Conservation (phyloP, 2,888 invertebrate genomes). For the Caenorhabditis virilis region DNA sequence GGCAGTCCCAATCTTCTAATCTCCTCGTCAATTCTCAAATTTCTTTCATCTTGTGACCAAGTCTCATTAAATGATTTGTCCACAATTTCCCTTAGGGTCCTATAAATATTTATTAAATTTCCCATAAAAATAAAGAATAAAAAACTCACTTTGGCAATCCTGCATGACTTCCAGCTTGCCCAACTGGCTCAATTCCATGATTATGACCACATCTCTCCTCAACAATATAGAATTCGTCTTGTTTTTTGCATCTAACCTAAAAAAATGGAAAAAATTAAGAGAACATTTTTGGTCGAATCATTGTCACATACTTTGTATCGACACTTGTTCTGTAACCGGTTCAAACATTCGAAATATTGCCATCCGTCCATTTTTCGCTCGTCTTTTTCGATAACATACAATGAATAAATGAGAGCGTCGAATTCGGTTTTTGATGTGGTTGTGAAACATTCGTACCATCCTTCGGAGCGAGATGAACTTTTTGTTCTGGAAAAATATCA, state of each 20-base stretch:
- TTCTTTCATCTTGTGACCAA: slow-evolving; percentile 37
- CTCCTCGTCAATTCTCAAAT: slow-evolving; percentile 45
- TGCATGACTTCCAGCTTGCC: slow-evolving; percentile 48
- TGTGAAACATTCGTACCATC: slow-evolving; percentile 50
- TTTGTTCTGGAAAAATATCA: slow-evolving; percentile 1
- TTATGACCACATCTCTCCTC: slow-evolving; percentile 50
- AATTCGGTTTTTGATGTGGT: slow-evolving; percentile 38
- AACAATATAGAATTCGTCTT: slow-evolving; percentile 46
- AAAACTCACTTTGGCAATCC: slow-evolving; percentile 47
- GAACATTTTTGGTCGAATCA: not conserved
- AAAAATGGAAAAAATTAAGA: not conserved
- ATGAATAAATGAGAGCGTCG: slow-evolving; percentile 51
- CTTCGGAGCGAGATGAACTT: slow-evolving; percentile 14
- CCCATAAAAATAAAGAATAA: not conserved
- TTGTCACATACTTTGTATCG: slow-evolving; percentile 30
- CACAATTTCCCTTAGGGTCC: slow-evolving; percentile 53
- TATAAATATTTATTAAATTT: slow-evolving; percentile 2
- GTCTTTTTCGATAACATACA: slow-evolving; percentile 42
- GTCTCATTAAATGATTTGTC: slow-evolving; percentile 48
- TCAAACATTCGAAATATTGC: slow-evolving; percentile 50
- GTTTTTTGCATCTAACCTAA: slow-evolving; percentile 26
- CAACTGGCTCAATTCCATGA: slow-evolving; percentile 49
- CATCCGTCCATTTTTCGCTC: slow-evolving; percentile 43
- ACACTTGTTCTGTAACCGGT: slow-evolving; percentile 52
- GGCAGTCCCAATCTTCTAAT: slow-evolving; percentile 49